Conservation (phyloP, 2,888 invertebrate genomes). For the Thera britannica region DNA sequence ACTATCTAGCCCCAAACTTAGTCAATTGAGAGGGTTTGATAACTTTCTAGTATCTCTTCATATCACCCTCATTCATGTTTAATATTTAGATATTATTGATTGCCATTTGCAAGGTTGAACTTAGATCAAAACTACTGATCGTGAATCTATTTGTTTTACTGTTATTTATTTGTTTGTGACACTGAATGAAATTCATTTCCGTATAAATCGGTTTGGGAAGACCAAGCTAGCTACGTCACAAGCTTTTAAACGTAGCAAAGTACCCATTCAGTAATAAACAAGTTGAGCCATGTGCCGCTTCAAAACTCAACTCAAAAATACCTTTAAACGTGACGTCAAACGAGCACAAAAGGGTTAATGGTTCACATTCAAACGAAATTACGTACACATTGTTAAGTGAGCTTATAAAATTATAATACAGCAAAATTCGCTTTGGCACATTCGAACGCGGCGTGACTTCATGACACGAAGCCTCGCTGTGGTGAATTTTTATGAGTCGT, state of each 20-base stretch:
- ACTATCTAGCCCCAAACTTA: too few relatives aligned
- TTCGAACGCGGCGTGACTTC: constrained; percentile 50
- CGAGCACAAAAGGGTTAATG: constrained; percentile 40
- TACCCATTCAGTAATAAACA: background rate
- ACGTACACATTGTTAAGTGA: constrained; percentile 44
- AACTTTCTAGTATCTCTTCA: too few relatives aligned
- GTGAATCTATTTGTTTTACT: too few relatives aligned
- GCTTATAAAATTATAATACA: constrained; percentile 66
- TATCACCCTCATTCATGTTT: too few relatives aligned
- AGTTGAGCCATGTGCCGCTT: background rate
- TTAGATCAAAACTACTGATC: too few relatives aligned
- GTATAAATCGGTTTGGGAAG: too few relatives aligned
- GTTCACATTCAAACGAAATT: constrained; percentile 41
- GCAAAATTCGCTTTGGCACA: constrained; percentile 55
- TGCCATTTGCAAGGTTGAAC: too few relatives aligned
- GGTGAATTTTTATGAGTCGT: constrained; percentile 81
- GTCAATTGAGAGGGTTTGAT: too few relatives aligned
- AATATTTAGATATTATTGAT: too few relatives aligned
- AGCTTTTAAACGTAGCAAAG: background rate
- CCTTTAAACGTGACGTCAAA: constrained; percentile 14
- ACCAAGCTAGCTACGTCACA: background rate
- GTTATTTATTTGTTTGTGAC: too few relatives aligned
- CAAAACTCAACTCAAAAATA: constrained; percentile 16
- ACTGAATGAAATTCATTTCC: too few relatives aligned
- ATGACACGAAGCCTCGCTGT: constrained; percentile 71